phyloP scores from a whole-genome alignment of 2,797 vertebrate genomes.

The Pteronotus mesoamericanus region DNA sequence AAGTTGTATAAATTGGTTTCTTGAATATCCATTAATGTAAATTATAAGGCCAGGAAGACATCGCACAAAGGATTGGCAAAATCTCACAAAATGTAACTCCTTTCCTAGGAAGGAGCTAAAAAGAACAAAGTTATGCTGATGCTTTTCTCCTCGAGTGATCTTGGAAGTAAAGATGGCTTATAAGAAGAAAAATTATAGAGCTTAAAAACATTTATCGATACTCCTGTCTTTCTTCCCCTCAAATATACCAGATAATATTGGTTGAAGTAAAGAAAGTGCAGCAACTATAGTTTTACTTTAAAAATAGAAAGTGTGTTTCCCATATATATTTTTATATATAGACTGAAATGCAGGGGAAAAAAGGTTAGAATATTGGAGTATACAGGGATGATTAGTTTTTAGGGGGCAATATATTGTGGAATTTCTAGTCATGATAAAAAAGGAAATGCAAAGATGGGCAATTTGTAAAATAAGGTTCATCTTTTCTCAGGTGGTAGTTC shows the following conservation, averaged over 20 bases:
- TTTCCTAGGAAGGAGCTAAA: neutral
- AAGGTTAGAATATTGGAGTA: neutral
- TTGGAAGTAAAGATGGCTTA: neutral
- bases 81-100: slow-evolving; percentile 41
- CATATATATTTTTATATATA: neutral
- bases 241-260: neutral
- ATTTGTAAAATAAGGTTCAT: neutral
- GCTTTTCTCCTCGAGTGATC: neutral
- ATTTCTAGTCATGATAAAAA: neutral
- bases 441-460: neutral
- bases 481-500: neutral
- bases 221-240: neutral
- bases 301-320: neutral
- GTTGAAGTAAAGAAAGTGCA: neutral
- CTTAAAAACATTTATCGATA: neutral
- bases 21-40: slow-evolving; percentile 77
- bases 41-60: slow-evolving; percentile 65
- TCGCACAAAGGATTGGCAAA: slow-evolving; percentile 39
- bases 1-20: slow-evolving; percentile 67
- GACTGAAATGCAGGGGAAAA: neutral
- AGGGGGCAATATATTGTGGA: rapidly evolving
- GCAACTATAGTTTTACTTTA: neutral
- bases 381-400: neutral
- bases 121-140: neutral
- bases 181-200: neutral